Percentiles rank a stretch among this genome's conserved stretches.
Evolutionary conservation across 2,888 invertebrate genomes (phyloP).

Genomic region (Brachyptera putata): DNA sequence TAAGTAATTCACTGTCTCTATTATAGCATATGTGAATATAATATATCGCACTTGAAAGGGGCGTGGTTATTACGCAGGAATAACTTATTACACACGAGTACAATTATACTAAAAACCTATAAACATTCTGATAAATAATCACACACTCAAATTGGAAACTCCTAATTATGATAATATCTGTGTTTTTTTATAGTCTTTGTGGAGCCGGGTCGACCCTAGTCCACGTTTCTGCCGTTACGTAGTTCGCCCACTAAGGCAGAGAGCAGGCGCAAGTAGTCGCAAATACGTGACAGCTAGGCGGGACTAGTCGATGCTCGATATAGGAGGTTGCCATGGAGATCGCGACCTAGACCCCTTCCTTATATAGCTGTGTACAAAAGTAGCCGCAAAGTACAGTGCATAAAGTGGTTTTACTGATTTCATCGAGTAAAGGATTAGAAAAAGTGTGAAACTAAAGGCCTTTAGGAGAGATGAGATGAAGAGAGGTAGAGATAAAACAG

Average conservation of each 20-base stretch:
- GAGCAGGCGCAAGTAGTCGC: not conserved
- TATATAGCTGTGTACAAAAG: not conserved
- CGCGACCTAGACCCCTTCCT: slow-evolving; percentile 8
- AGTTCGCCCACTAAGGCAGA: not conserved
- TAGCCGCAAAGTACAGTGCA: slow-evolving; percentile 2
- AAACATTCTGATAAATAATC: not conserved
- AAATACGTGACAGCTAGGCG: too few relatives aligned
- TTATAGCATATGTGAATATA: too few relatives aligned
- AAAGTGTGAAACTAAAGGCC: not conserved
- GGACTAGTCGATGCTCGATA: not conserved
- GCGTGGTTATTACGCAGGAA: not conserved
- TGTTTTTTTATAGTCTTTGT: not conserved
- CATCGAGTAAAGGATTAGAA: not conserved
- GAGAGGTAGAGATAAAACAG: not conserved
- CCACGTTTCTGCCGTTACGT: slow-evolving; percentile 4
- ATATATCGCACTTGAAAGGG: not conserved
- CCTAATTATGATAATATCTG: not conserved
- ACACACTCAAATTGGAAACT: not conserved
- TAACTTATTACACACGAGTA: not conserved
- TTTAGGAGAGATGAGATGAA: not conserved
- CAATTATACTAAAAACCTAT: not conserved
- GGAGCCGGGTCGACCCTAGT: not conserved
- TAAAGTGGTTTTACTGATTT: not conserved
- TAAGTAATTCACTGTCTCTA: not conserved
- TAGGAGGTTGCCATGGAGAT: slow-evolving; percentile 7